phyloP scores from a whole-genome alignment of 2,113 vertebrate species.

The Oryzias woworae region DNA sequence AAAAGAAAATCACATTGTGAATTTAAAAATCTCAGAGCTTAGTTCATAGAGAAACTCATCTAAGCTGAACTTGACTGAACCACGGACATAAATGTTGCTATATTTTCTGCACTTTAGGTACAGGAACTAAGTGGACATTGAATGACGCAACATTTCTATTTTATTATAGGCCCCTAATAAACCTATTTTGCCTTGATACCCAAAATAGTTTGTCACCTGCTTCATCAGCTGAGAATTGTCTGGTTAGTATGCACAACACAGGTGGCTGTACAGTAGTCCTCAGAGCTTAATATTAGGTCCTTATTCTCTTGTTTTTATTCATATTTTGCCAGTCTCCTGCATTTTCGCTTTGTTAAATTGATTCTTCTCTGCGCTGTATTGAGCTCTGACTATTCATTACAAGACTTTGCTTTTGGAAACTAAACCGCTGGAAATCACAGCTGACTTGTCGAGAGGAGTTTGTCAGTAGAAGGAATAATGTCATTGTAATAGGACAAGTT shows the following conservation, averaged over 20 bases:
- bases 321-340: conserved; percentile 36
- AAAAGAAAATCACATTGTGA: too few species aligned
- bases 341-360: conserved; percentile 54
- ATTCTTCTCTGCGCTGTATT: conserved; percentile 54
- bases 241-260: conserved; percentile 58
- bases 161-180: too few species aligned
- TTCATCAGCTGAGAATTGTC: conserved; percentile 62
- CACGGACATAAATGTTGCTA: too few species aligned
- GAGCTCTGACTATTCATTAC: conserved; percentile 51
- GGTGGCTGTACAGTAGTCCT: conserved; percentile 22
- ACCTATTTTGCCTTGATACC: conserved; percentile 30
- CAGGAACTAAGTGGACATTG: too few species aligned
- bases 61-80: too few species aligned
- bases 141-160: too few species aligned
- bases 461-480: conserved; percentile 62
- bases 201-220: conserved; percentile 31
- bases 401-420: conserved; percentile 55
- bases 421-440: conserved; percentile 60
- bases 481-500: conserved; percentile 66
- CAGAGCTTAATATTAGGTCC: conserved; percentile 21
- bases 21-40: too few species aligned
- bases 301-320: conserved; percentile 33
- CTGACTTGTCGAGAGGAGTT: conserved; percentile 59
- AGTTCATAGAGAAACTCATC: too few species aligned
- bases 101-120: too few species aligned